Evolutionary conservation across 2,888 invertebrate species (phyloP), one percentile per base, ranked within the genome.

Genomic region (Priocnemis perturbator): DNA sequence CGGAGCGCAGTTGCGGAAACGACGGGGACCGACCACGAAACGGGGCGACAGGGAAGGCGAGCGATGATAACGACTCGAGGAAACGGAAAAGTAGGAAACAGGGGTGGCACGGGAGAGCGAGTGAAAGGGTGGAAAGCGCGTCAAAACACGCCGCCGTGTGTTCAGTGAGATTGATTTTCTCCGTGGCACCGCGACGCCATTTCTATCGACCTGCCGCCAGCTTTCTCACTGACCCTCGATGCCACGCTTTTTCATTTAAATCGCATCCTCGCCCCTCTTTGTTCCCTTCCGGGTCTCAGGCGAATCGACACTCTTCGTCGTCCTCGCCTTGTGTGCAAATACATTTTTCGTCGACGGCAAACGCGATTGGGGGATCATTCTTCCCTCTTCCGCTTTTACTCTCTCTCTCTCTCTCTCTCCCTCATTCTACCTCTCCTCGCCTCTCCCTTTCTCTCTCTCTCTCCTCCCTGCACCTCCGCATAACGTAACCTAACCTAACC

Each of bases 121-220:
- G 21, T 47, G 50, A 37, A 17, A 37, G 14, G 57, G 21, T 37
- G 60, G 30, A 63, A 74, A 72, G 64, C 79, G 81, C 79, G 80
- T 85, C 77, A 85, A 86, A 86, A 85, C 83, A 84, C 15, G 21
- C 44, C 79, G 77, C 77, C 83, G 82, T 76, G 83, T 84, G 83
- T 76, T 83, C 76, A 78, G 60, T 77, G 72, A 83, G 83, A 87
- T 87, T 87, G 87, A 87, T 87, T 87, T 86, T 86, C 86, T 82
- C 81, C 76, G 81, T 79, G 79, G 81, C 80, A 81, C 78, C 78
- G 74, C 85, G 86, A 82, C 87, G 87, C 87, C 87, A 87, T 87
- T 86, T 84, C 84, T 87, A 87, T 87, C 86, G 87, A 87, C 85
- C 86, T 85, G 83, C 81, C 56, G 52, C 52, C 1, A 73, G 67